phyloP scores from a whole-genome alignment of 2,888 invertebrate genomes.

The Drosophila vallismaia region DNA sequence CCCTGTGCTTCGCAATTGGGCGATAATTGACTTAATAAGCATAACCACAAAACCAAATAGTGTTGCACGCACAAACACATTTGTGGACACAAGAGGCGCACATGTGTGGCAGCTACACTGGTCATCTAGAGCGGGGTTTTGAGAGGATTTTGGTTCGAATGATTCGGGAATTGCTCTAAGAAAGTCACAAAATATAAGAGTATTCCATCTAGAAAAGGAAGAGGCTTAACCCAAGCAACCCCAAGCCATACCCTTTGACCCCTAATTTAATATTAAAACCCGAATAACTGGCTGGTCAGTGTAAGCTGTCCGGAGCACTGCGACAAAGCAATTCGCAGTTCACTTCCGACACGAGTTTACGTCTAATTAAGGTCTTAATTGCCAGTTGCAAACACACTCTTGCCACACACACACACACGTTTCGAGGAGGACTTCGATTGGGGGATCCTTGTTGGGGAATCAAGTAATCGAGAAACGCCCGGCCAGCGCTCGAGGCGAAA shows the following conservation, averaged over 20 bases:
- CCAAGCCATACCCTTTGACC: too few relatives aligned
- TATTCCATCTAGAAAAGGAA: too few relatives aligned
- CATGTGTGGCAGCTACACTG: constrained; percentile 27
- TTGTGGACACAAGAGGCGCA: constrained; percentile 18
- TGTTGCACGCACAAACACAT: constrained; percentile 18
- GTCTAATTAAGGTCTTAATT: constrained; percentile 47
- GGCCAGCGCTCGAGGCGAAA: constrained; percentile 41
- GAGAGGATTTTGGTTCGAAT: too few relatives aligned
- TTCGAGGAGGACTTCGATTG: not conserved
- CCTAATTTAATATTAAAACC: not conserved
- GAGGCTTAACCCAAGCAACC: too few relatives aligned
- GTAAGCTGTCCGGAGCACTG: constrained; percentile 14
- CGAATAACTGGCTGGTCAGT: constrained; percentile 9
- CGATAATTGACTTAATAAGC: constrained; percentile 76
- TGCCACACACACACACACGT: not conserved
- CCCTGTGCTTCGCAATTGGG: constrained; percentile 63
- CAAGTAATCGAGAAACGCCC: constrained; percentile 13
- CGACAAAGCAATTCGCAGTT: constrained; percentile 39
- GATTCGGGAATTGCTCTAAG: too few relatives aligned
- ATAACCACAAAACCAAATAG: constrained; percentile 76
- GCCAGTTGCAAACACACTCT: constrained; percentile 25
- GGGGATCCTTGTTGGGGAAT: not conserved
- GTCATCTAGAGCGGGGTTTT: not conserved
- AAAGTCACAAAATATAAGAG: too few relatives aligned
- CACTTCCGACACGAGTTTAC: constrained; percentile 41